A percentile compares a stretch with the other conserved stretches of the same genome.
Conservation (phyloP, 2,888 invertebrate species). For the Melikaiella ostensackeni region DNA sequence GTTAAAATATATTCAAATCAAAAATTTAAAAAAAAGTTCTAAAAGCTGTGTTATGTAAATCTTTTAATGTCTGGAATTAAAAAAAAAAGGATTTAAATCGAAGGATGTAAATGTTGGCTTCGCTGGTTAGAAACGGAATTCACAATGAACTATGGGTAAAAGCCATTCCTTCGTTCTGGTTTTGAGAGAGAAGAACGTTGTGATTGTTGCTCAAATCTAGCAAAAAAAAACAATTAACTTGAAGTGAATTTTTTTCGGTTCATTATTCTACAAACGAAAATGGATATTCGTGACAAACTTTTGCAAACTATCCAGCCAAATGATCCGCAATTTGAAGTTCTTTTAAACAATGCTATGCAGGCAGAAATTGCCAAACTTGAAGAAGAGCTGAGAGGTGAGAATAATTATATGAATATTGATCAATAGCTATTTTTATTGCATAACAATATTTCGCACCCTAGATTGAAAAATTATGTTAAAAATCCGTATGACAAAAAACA, state of each 20-base stretch:
- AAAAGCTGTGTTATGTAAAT: no score
- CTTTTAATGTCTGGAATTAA: no score
- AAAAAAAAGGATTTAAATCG: no score
- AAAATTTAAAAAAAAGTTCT: no score
- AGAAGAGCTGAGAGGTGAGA: neutral
- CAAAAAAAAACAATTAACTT: neutral
- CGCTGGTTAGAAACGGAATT: neutral
- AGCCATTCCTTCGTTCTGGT: neutral
- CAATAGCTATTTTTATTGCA: no score
- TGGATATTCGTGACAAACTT: slow-evolving; percentile 18
- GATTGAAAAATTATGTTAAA: no score
- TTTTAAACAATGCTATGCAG: slow-evolving; percentile 7
- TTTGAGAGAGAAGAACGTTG: neutral
- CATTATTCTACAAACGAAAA: no score
- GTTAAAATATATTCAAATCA: no score
- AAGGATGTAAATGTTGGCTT: neutral
- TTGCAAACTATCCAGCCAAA: slow-evolving; percentile 7
- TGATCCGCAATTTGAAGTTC: slow-evolving; percentile 17
- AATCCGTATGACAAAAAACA: no score
- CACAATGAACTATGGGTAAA: neutral
- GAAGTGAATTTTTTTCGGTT: neutral
- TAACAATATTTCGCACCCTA: no score
- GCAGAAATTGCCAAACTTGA: slow-evolving; percentile 6
- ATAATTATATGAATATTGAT: no score
- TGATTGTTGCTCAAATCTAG: neutral